Evolutionary conservation across 1,140 invertebrate species (phyloP).

Genomic region (Himalopsyche phryganea): DNA sequence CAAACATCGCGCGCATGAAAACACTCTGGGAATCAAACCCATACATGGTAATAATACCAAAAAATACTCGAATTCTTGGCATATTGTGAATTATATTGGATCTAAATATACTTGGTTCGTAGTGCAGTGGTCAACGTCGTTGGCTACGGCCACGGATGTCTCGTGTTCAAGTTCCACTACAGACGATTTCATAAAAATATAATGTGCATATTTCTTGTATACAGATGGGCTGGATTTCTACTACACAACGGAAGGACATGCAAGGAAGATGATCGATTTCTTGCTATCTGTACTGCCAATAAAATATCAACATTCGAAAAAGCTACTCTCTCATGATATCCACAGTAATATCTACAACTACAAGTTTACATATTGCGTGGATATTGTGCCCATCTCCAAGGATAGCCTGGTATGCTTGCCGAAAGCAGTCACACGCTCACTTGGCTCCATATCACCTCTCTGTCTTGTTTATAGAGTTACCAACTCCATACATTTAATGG

Average conservation of each 20-base stretch:
- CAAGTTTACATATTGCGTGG: constrained; percentile 89
- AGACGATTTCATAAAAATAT: too few relatives aligned
- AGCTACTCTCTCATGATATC: constrained; percentile 95
- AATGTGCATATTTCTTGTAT: constrained; percentile 41
- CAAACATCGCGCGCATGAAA: constrained; percentile 90
- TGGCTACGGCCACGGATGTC: too few relatives aligned
- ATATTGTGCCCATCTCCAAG: constrained; percentile 96
- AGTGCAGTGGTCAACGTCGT: too few relatives aligned
- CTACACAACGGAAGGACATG: constrained; percentile 84
- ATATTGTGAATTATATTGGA: too few relatives aligned
- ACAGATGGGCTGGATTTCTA: constrained; percentile 95
- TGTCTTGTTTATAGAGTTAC: constrained; percentile 89
- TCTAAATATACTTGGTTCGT: too few relatives aligned
- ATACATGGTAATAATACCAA: constrained; percentile 71
- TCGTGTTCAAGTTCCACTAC: too few relatives aligned
- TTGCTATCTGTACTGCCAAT: constrained; percentile 81
- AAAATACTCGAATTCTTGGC: too few relatives aligned
- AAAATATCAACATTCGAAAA: constrained; percentile 86
- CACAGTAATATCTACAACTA: constrained; percentile 97
- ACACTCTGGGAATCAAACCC: constrained; percentile 91
- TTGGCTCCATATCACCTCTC: constrained; percentile 90
- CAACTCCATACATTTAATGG: constrained; percentile 87
- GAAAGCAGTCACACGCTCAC: constrained; percentile 78
- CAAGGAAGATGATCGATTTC: constrained; percentile 96
- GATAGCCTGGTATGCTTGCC: constrained; percentile 94